Evolutionary conservation across 2,797 vertebrate genomes (phyloP).

Genomic region (Xiphophorus birchmanni): DNA sequence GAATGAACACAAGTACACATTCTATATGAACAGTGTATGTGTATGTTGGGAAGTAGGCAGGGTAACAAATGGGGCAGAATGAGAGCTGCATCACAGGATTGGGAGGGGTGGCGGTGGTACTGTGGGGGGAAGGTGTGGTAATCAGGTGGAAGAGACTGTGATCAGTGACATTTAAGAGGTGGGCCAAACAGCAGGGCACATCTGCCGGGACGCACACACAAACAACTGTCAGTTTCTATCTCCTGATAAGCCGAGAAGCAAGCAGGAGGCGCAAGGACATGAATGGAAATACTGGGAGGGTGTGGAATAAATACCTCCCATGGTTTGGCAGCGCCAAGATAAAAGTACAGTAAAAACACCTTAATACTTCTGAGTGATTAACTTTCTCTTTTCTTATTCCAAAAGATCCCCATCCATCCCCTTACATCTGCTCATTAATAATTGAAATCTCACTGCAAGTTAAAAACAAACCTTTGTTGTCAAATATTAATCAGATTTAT

Average conservation of each 20-base stretch:
- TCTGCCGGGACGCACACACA: slow-evolving; percentile 51
- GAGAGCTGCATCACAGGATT: slow-evolving; percentile 18
- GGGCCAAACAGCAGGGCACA: slow-evolving; percentile 66
- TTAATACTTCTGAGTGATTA: slow-evolving; percentile 60
- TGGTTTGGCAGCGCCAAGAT: slow-evolving; percentile 31
- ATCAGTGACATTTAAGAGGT: slow-evolving; percentile 79
- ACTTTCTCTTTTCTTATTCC: slow-evolving; percentile 39
- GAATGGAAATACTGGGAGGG: slow-evolving; percentile 39
- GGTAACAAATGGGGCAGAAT: slow-evolving; percentile 44
- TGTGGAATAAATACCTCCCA: slow-evolving; percentile 63
- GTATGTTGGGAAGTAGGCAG: slow-evolving; percentile 7
- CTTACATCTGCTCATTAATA: slow-evolving; percentile 61
- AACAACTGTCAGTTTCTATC: slow-evolving; percentile 66
- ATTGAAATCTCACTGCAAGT: slow-evolving; percentile 24
- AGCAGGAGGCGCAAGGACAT: slow-evolving; percentile 44
- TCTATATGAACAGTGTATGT: slow-evolving; percentile 13
- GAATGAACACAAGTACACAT: not conserved
- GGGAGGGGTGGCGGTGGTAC: slow-evolving; percentile 12
- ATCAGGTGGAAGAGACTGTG: slow-evolving; percentile 76
- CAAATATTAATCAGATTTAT: slow-evolving; percentile 1
- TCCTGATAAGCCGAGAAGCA: slow-evolving; percentile 52
- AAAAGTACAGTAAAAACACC: slow-evolving; percentile 51
- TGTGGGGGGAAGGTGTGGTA: slow-evolving; percentile 21
- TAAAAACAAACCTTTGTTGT: slow-evolving; percentile 34
- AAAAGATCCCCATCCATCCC: slow-evolving; percentile 4